Conservation (phyloP, 2,113 vertebrate species). For the Phrynocephalus versicolor region DNA sequence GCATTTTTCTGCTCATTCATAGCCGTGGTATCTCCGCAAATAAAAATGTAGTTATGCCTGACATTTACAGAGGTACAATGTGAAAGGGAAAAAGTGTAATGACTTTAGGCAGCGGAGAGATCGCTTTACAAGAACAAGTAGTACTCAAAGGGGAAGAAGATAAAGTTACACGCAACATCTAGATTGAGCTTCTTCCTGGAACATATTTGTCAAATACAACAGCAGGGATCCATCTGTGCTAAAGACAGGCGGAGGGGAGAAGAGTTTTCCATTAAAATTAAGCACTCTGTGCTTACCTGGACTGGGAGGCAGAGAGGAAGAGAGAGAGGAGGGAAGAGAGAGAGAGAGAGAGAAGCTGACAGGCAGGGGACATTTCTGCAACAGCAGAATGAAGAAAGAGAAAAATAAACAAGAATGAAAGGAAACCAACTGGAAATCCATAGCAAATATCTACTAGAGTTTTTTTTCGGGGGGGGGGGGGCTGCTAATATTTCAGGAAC, state of each 20-base stretch:
- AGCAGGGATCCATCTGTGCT: slow-evolving; percentile 64
- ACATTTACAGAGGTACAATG: slow-evolving; percentile 90
- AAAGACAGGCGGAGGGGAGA: slow-evolving; percentile 28
- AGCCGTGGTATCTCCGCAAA: slow-evolving; percentile 87
- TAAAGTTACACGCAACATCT: slow-evolving; percentile 81
- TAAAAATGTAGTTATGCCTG: slow-evolving; percentile 92
- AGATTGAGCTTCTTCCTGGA: slow-evolving; percentile 79
- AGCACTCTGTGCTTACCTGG: slow-evolving; percentile 59
- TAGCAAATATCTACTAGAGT: background rate
- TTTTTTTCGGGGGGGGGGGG: background rate
- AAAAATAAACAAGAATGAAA: slow-evolving; percentile 55
- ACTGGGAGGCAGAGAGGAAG: slow-evolving; percentile 29
- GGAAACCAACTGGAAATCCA: slow-evolving; percentile 27
- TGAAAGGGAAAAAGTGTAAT: slow-evolving; percentile 86
- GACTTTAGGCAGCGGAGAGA: slow-evolving; percentile 85
- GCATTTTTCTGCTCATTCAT: slow-evolving; percentile 83
- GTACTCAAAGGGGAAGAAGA: slow-evolving; percentile 81
- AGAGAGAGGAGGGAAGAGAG: slow-evolving; percentile 22
- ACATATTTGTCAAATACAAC: slow-evolving; percentile 77
- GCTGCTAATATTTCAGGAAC: background rate
- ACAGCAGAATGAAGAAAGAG: slow-evolving; percentile 11
- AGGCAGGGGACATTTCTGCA: slow-evolving; percentile 49
- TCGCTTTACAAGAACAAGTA: slow-evolving; percentile 78
- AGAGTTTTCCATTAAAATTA: slow-evolving; percentile 76
- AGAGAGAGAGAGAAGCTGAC: background rate